These are phyloP conservation scores for Whitmania pigra DNA, from an alignment of 1,140 invertebrate species.

Conservation along the genomic window DNA sequence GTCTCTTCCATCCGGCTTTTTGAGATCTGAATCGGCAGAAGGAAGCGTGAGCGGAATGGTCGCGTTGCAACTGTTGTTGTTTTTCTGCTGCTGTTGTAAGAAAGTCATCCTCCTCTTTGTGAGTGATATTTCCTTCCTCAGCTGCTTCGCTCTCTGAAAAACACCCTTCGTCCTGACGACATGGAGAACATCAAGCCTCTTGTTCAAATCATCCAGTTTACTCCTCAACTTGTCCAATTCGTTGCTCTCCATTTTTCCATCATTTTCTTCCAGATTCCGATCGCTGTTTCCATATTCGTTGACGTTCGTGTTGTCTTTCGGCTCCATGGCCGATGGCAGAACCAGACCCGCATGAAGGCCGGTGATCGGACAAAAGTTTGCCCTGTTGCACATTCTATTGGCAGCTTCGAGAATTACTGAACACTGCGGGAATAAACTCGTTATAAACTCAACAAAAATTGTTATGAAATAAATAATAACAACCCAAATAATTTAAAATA, in stretches of 20 bases:
- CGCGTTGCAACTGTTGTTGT: no score
- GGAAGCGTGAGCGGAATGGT: no score
- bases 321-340: neutral
- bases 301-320: neutral
- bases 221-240: neutral
- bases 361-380: neutral
- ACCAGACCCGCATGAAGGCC: neutral
- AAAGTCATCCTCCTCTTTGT: neutral
- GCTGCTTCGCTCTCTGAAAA: neutral
- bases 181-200: neutral
- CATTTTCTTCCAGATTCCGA: neutral
- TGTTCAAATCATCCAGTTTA: neutral
- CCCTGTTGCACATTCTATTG: neutral
- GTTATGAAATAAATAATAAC: no score
- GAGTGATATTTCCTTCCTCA: constrained; percentile 6
- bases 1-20: no score
- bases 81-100: no score
- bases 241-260: neutral
- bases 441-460: no score
- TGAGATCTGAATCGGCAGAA: no score
- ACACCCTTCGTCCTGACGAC: neutral
- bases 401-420: neutral
- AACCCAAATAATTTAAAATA: no score
- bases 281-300: neutral
- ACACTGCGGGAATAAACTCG: neutral